Evolutionary conservation across 2,113 vertebrate genomes (phyloP).

Genomic region (Marcusenius ussheri): DNA sequence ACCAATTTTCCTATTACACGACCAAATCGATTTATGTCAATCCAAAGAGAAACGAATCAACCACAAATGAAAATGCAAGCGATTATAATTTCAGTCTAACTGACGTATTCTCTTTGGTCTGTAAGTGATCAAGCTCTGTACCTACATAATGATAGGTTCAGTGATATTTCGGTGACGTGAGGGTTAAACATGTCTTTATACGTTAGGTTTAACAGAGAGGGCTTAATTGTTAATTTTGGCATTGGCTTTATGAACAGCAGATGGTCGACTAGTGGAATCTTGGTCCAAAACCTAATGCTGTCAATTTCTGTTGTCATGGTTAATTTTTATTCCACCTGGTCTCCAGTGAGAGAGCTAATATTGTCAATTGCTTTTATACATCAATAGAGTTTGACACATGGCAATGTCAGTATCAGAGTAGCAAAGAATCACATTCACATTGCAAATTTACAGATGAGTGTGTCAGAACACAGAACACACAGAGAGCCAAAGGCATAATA

Average conservation of each 20-base stretch:
- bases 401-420: neutral
- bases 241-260: neutral
- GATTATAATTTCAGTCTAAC: neutral
- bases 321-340: neutral
- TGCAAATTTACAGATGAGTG: neutral
- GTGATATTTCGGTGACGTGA: neutral
- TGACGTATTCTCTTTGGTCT: neutral
- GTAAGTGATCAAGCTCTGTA: neutral
- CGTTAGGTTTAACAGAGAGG: neutral
- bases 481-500: neutral
- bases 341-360: neutral
- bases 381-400: neutral
- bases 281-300: neutral
- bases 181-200: neutral
- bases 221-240: constrained; percentile 4
- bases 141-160: neutral
- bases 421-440: neutral
- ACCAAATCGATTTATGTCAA: neutral
- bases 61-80: neutral
- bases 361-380: neutral
- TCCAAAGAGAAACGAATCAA: neutral
- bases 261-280: neutral
- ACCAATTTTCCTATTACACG: constrained; percentile 2
- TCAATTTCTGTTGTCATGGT: neutral
- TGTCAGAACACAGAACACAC: neutral